phyloP scores from a whole-genome alignment of 2,888 invertebrate species.

The Auanema sp. region DNA sequence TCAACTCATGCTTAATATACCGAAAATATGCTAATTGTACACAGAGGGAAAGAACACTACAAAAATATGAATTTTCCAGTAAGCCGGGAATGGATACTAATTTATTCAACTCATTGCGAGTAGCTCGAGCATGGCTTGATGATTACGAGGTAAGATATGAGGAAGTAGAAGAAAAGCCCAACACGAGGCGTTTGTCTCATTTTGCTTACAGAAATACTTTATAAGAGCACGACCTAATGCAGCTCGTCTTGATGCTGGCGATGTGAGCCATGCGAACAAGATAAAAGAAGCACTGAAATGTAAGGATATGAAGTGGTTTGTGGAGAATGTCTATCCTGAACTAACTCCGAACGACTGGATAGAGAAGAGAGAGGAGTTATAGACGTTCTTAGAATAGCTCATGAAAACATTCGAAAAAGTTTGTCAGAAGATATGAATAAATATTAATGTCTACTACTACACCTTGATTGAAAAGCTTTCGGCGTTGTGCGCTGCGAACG shows the following conservation, averaged over 20 bases:
- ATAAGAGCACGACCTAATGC: constrained; percentile 70
- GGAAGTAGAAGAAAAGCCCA: background rate
- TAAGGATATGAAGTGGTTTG: constrained; percentile 83
- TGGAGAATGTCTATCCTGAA: constrained; percentile 82
- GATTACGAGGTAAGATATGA: constrained; percentile 64
- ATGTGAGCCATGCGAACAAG: constrained; percentile 76
- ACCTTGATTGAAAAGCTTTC: too few species aligned
- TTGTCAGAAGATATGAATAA: too few species aligned
- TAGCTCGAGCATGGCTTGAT: constrained; percentile 99
- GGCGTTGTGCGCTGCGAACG: too few species aligned
- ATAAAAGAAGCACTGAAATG: constrained; percentile 79
- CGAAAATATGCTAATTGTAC: too few species aligned
- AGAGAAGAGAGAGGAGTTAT: constrained; percentile 1
- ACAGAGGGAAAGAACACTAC: too few species aligned
- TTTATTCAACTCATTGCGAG: constrained; percentile 91
- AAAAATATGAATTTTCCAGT: constrained; percentile 18
- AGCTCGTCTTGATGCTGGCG: constrained; percentile 72
- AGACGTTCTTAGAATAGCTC: background rate
- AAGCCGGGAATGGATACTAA: constrained; percentile 79
- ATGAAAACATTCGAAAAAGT: too few species aligned
- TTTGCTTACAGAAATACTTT: constrained; percentile 48
- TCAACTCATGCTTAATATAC: too few species aligned
- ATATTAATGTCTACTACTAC: too few species aligned
- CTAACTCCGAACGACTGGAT: constrained; percentile 24
- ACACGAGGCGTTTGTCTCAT: background rate